A percentile compares a stretch with the other conserved stretches of the same genome.
These are phyloP conservation scores for Hypomecis atomaria DNA, from an alignment of 2,888 invertebrate species.

Conservation along the genomic window DNA sequence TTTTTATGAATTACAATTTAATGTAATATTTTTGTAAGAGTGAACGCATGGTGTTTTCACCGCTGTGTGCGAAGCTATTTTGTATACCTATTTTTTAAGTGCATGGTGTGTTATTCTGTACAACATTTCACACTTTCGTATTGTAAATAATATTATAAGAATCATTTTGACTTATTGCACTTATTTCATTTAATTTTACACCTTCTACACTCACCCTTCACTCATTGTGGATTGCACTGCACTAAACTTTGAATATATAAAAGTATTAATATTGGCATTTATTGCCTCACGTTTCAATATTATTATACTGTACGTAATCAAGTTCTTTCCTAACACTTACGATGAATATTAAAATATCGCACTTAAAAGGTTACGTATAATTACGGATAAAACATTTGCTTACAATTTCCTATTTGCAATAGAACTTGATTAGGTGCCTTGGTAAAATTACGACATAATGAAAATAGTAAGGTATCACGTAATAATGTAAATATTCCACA, in stretches of 20 bases:
- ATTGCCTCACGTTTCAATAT: conserved; percentile 6
- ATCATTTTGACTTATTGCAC: conserved; percentile 80
- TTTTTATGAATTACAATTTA: conserved; percentile 50
- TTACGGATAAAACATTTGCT: not conserved
- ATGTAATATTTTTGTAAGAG: conserved; percentile 53
- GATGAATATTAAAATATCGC: not conserved
- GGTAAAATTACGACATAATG: conserved; percentile 24
- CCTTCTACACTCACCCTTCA: conserved; percentile 68
- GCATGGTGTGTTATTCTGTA: conserved; percentile 83
- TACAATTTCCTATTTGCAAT: conserved; percentile 14
- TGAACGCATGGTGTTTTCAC: conserved; percentile 75
- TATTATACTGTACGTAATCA: conserved; percentile 22
- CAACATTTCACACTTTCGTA: conserved; percentile 57
- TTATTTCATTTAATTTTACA: conserved; percentile 79
- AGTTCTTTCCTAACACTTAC: conserved; percentile 20
- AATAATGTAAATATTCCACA: conserved; percentile 40
- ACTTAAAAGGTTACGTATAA: conserved; percentile 1
- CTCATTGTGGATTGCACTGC: conserved; percentile 53
- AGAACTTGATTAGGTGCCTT: conserved; percentile 30
- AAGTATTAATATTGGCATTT: conserved; percentile 12
- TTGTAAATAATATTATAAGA: conserved; percentile 81
- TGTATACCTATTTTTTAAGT: conserved; percentile 76
- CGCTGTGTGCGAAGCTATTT: conserved; percentile 74
- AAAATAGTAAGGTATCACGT: not conserved
- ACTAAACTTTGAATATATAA: conserved; percentile 28